These are phyloP conservation scores for Ispidina lecontei DNA, from an alignment of 2,797 vertebrate species.

Conservation along the genomic window DNA sequence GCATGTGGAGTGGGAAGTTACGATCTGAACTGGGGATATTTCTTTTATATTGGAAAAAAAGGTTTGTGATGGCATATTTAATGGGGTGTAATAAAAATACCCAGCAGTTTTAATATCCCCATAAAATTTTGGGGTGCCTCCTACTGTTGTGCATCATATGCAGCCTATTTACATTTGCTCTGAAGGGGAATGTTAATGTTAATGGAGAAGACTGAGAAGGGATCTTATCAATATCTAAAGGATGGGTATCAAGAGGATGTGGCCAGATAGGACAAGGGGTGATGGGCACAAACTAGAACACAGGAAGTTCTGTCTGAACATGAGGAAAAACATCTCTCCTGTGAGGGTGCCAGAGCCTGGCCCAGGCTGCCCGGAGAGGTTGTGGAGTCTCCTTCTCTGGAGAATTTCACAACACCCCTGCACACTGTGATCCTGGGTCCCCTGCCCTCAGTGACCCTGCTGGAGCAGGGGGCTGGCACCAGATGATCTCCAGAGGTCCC, in stretches of 20 bases:
- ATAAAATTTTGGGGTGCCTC: background rate
- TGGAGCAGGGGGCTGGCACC: background rate
- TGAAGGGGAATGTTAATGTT: background rate
- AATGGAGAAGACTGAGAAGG: background rate
- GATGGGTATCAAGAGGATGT: background rate
- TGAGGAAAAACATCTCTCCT: background rate
- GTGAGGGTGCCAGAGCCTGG: background rate
- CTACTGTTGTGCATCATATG: accelerated
- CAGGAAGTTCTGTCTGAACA: background rate
- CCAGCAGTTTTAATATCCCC: background rate
- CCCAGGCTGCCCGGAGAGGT: background rate
- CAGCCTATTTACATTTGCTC: background rate
- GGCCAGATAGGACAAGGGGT: background rate
- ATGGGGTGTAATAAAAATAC: background rate
- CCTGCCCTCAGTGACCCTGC: background rate
- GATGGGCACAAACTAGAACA: background rate
- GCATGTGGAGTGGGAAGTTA: accelerated
- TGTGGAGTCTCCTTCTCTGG: background rate
- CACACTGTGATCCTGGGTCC: background rate
- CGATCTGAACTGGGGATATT: background rate
- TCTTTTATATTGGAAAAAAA: background rate
- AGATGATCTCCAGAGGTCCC: background rate
- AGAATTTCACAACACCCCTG: background rate
- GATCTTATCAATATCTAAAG: background rate
- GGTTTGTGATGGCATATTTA: background rate